Base-by-base conservation (phyloP, 2,888 invertebrate genomes). In the Himalopsyche anomala region DNA sequence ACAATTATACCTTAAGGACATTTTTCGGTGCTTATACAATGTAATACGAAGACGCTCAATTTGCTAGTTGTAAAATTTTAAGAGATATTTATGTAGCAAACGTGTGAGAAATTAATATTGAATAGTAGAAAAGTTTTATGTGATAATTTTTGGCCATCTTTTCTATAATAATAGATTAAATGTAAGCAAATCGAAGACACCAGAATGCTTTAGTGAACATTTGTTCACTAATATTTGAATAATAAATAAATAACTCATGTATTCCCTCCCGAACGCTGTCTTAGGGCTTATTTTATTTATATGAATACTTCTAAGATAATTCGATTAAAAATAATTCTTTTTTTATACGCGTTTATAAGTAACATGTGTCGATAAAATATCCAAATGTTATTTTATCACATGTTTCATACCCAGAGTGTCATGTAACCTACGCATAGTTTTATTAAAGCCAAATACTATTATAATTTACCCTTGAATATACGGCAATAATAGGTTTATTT, bases 81-180 rank as follows among this genome's bases (percentile, higher is more conserved):
- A 45, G 45, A 45, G 45, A 9, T 45, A 51, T 51, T 51, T 15
- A 74, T 19, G 15, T 74, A 36, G 36, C 6, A 5, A 74, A 74
- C 74, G 15, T 38, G 36, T 74, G 38, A 38, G 74, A 74, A 74
- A 74, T 74, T 36, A 74, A 74, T 74, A 74, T 74, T 38, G 74
- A 12, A 74, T 74, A 74, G 38, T 74, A 74, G 74, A 74, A 74
- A 74, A 36, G 74, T 36, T 74, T 74, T 80, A 80, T 86, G 86
- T 86, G 86, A 86, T 86, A 83, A 86, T 81, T 83, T 74, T 86
- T 79, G 82, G 86, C 86, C 86, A 86, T 86, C 83, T 86, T 86
- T 81, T 83, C 62, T 86, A 83, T 85, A 79, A 38, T 82, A 82
- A 51, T 55, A 12, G 42, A 82, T 80, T 74, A 69, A 54, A 79